These are phyloP conservation scores for Drosophila peninsularis DNA, from an alignment of 2,888 invertebrate species.

Conservation along the genomic window DNA sequence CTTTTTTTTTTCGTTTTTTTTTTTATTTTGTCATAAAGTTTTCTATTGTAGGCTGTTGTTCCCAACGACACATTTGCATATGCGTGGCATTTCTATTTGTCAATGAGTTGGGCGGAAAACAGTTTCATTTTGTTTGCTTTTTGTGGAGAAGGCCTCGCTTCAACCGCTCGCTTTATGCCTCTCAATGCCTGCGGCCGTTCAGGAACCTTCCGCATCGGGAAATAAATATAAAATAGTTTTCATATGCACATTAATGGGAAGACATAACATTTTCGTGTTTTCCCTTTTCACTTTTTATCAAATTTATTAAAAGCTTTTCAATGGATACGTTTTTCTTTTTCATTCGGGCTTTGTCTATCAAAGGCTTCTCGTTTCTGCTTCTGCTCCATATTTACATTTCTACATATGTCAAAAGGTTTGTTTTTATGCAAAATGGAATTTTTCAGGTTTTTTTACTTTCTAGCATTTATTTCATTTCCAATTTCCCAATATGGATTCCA, in stretches of 20 bases:
- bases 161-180: constrained; percentile 6
- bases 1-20: too few species aligned
- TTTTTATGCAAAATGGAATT: constrained; percentile 64
- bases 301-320: constrained; percentile 29
- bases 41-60: background rate
- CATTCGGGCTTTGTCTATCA: constrained; percentile 11
- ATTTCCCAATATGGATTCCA: constrained; percentile 13
- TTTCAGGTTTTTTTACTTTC: constrained; percentile 19
- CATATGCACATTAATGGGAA: constrained; percentile 32
- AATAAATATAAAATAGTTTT: constrained; percentile 54
- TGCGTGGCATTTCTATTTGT: constrained; percentile 34
- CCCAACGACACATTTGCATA: constrained; percentile 32
- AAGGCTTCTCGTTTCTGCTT: too few species aligned
- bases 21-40: constrained; percentile 6
- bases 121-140: constrained; percentile 25
- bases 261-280: constrained; percentile 2
- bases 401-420: constrained; percentile 9
- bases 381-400: constrained; percentile 29
- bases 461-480: constrained; percentile 20
- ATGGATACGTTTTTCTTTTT: constrained; percentile 12
- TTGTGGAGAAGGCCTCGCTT: constrained; percentile 7
- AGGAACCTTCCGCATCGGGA: constrained; percentile 15
- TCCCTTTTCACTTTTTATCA: constrained; percentile 9
- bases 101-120: constrained; percentile 35
- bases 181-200: constrained; percentile 26